These are phyloP conservation scores for Acrossocheilus fasciatus DNA, from an alignment of 2,797 vertebrate species.

Conservation along the genomic window DNA sequence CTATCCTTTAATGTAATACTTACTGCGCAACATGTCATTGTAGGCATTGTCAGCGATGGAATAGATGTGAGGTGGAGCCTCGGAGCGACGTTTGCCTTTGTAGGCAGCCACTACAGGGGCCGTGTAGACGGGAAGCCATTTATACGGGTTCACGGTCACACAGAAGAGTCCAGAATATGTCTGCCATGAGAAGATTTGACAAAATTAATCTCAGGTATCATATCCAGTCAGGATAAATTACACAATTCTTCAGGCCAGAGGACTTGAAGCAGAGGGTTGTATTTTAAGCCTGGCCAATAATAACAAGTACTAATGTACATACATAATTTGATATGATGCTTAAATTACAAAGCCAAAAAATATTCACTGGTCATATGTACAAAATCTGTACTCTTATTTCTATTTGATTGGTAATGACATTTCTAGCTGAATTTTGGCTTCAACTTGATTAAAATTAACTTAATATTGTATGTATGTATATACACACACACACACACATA, in stretches of 20 bases:
- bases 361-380: not conserved
- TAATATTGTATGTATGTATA: not conserved
- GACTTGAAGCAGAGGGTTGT: not conserved
- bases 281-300: not conserved
- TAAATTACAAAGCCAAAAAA: conserved; percentile 1
- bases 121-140: conserved; percentile 93
- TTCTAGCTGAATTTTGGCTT: not conserved
- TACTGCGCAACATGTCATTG: conserved; percentile 94
- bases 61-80: conserved; percentile 91
- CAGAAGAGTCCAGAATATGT: conserved; percentile 95
- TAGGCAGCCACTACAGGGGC: conserved; percentile 86
- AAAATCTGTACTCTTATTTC: not conserved
- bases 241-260: not conserved
- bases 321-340: not conserved
- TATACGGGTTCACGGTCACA: conserved; percentile 93
- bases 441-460: not conserved
- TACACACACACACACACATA: too few species aligned
- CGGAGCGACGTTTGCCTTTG: conserved; percentile 90
- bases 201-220: not conserved
- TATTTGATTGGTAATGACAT: not conserved
- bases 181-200: conserved; percentile 68
- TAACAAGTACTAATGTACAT: too few species aligned
- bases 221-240: not conserved
- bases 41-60: conserved; percentile 91
- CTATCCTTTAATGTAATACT: conserved; percentile 63